Evolutionary conservation across 2,797 vertebrate species (phyloP).

Genomic region (Staurois parvus): DNA sequence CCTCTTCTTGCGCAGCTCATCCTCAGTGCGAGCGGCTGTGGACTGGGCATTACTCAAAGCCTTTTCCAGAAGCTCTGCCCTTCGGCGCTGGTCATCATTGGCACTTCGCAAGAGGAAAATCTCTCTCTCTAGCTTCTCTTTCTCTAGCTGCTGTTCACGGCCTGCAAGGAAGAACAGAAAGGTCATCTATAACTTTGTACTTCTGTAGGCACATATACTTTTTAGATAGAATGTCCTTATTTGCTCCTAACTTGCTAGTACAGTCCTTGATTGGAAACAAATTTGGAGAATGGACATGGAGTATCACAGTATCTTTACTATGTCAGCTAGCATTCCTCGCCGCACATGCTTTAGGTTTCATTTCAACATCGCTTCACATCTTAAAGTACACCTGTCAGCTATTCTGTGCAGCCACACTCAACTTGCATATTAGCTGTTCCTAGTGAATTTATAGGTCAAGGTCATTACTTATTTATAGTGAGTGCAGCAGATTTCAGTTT

Average conservation of each 20-base stretch:
- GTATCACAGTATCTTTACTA: not conserved
- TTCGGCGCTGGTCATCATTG: slow-evolving; percentile 88
- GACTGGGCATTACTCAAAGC: slow-evolving; percentile 85
- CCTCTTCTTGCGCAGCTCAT: slow-evolving; percentile 90
- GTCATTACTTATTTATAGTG: not conserved
- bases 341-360: not conserved
- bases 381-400: not conserved
- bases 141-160: slow-evolving; percentile 90
- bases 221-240: not conserved
- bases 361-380: not conserved
- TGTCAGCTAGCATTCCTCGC: not conserved
- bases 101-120: slow-evolving; percentile 81
- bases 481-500: not conserved
- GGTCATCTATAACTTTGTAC: not conserved
- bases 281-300: slow-evolving; percentile 2
- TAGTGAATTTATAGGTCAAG: not conserved
- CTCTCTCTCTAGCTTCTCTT: slow-evolving; percentile 88
- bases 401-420: not conserved
- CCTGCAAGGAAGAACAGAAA: slow-evolving; percentile 70
- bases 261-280: not conserved
- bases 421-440: not conserved
- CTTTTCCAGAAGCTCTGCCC: slow-evolving; percentile 88
- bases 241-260: not conserved
- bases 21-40: slow-evolving; percentile 85
- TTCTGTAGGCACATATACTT: not conserved